Evolutionary conservation across 1,140 invertebrate species (phyloP).

Genomic region (Phymastichus coffea): DNA sequence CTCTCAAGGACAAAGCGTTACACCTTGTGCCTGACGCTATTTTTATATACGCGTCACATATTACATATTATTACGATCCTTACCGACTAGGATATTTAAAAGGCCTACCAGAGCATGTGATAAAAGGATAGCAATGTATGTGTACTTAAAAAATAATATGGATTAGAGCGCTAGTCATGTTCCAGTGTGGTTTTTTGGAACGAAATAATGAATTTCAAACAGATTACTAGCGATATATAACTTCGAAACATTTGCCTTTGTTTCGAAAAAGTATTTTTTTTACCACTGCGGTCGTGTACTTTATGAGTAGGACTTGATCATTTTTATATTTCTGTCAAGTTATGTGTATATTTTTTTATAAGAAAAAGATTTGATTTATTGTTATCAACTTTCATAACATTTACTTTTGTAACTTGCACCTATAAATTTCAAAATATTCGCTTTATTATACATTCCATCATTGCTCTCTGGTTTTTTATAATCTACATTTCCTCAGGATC

Average conservation of each 20-base stretch:
- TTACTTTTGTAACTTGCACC: too few species aligned
- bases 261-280: too few species aligned
- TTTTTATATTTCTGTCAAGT: too few species aligned
- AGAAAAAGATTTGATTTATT: too few species aligned
- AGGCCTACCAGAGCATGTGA: conserved; percentile 32
- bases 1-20: conserved; percentile 15
- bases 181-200: conserved; percentile 22
- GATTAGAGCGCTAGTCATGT: conserved; percentile 31
- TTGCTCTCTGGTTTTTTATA: conserved; percentile 3
- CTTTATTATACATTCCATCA: conserved; percentile 9
- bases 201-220: conserved; percentile 19
- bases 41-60: conserved; percentile 2
- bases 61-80: conserved; percentile 25
- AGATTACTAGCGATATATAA: conserved; percentile 18
- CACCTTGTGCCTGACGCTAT: conserved; percentile 46
- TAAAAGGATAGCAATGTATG: conserved; percentile 31
- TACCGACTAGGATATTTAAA: conserved; percentile 27
- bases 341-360: too few species aligned
- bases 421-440: too few species aligned
- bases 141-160: conserved; percentile 31
- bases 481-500: conserved; percentile 2
- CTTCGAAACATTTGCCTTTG: too few species aligned
- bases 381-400: too few species aligned
- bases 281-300: too few species aligned
- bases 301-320: too few species aligned